phyloP scores from a whole-genome alignment of 2,113 vertebrate species.

The Corvus moneduloides region DNA sequence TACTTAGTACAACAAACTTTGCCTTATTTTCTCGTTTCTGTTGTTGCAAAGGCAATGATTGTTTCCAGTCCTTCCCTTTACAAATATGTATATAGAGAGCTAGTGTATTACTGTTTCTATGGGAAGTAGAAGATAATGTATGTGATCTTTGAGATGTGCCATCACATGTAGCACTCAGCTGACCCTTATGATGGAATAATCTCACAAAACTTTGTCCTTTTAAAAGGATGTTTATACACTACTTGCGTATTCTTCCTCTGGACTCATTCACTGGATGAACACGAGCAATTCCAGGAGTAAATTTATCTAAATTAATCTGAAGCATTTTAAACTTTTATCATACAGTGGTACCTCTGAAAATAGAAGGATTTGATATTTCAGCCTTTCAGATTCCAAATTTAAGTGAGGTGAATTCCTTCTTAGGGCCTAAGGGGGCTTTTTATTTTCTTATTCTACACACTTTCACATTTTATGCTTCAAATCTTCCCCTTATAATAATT shows the following conservation, averaged over 20 bases:
- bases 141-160: neutral
- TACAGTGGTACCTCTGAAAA: neutral
- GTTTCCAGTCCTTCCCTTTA: neutral
- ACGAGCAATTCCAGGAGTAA: neutral
- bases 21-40: neutral
- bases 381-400: neutral
- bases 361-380: neutral
- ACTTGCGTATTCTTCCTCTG: neutral
- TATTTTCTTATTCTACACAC: neutral
- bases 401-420: neutral
- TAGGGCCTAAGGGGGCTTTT: neutral
- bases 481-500: neutral
- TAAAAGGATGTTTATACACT: neutral
- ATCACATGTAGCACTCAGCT: neutral
- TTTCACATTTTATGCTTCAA: neutral
- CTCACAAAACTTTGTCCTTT: neutral
- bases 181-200: neutral
- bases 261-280: neutral
- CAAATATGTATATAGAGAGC: neutral
- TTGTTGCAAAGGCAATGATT: neutral
- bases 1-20: neutral
- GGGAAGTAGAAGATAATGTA: neutral
- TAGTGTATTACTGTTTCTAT: rapidly evolving
- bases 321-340: neutral
- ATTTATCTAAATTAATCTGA: neutral